A percentile compares a stretch with the other conserved stretches of the same genome.
phyloP scores from a whole-genome alignment of 2,797 vertebrate species.

The Hypotaenidia okinawae region DNA sequence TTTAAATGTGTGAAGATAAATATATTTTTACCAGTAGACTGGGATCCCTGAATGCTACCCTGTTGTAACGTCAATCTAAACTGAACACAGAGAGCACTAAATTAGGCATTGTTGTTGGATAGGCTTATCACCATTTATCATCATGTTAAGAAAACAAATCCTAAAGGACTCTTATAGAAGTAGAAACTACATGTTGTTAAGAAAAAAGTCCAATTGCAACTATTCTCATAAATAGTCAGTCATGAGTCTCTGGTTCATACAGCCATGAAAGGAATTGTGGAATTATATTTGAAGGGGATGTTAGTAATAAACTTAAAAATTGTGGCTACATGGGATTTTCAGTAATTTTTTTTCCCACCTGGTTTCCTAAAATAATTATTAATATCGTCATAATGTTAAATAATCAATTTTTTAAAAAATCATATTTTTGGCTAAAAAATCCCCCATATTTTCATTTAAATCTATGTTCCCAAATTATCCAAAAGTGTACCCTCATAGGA shows the following conservation, averaged over 20 bases:
- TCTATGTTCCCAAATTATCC: not conserved
- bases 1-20: not conserved
- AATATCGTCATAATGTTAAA: not conserved
- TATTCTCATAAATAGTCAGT: not conserved
- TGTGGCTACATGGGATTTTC: not conserved
- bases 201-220: not conserved
- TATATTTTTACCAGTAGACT: not conserved
- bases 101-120: not conserved
- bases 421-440: not conserved
- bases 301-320: not conserved
- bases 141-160: not conserved
- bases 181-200: not conserved
- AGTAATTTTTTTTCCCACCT: not conserved
- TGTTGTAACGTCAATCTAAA: not conserved
- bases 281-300: not conserved
- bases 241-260: not conserved
- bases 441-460: not conserved
- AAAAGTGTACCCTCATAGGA: not conserved
- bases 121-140: not conserved
- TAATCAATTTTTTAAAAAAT: not conserved
- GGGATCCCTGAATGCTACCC: not conserved
- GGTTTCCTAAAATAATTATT: not conserved
- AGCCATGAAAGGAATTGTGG: not conserved
- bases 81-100: not conserved
- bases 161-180: not conserved